Base-by-base conservation (phyloP, 2,113 vertebrate species). In the Ageneiosus marmoratus region DNA sequence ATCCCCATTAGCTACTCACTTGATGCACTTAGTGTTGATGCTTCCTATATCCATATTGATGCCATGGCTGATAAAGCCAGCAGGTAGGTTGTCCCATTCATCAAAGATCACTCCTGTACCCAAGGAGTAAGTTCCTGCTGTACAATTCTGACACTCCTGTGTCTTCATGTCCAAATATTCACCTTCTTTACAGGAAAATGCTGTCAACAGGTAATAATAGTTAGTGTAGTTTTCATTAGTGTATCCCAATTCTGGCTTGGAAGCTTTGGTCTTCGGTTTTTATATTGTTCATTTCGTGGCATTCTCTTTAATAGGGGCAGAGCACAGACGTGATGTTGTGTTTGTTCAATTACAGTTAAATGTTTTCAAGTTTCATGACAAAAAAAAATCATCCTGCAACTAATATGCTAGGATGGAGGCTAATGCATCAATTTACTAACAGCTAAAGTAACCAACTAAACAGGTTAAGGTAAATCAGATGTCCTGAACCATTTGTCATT, bases 161-260 rank as follows among this genome's bases (percentile, higher is more conserved):
- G 94, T 91, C 91, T 93, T 94, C 98, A 99, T 99, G 88, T 99
- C 94, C 70, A 99, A 95, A 90, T 95, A 99, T 92, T 99, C 95
- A 0, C 98, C 98, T 0, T 95, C 94, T 60, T 90, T 93, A 90
- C 97, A 99, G 70, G 96, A 97, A 88, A 99, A 99, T 2, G 96
- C 98, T 99, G 88, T 1, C 7, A 77, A 48, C 34, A 34, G 4
- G 8, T 27, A 22, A 20, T 22, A 51, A 20, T 48, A 60, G 56
- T 70, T 27, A 70, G 32, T 51, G 10, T 32, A 34, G 32, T 37
- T 73, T 11, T 44, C 67, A 18, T 51, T 24, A 41, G 10, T 18
- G 13, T 34, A 10, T 50, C n/a, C 5, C 11, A 32, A 15, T 34
- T 9, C 11, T n/a, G 16, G 1, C n/a, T 15, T 58, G 32, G 34